These are phyloP conservation scores for Nomia melanderi DNA, from an alignment of 1,140 invertebrate genomes.

Conservation along the genomic window DNA sequence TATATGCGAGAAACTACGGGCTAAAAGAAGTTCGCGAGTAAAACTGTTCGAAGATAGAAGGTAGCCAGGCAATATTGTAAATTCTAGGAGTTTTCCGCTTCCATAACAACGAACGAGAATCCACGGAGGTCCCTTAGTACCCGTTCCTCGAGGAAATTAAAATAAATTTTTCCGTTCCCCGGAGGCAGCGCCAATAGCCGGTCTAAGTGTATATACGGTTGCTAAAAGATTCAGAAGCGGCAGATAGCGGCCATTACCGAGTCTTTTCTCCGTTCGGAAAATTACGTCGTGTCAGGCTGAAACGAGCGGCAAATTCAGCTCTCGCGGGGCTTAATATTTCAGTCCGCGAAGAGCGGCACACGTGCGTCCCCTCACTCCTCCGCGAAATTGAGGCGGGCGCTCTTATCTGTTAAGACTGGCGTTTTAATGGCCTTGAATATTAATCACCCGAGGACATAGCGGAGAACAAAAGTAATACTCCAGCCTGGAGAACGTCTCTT, in stretches of 20 bases:
- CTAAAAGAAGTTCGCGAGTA: too few species aligned
- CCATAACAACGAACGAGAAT: background rate
- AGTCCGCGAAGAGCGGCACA: background rate
- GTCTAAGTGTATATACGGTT: background rate
- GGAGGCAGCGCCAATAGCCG: background rate
- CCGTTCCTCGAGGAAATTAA: background rate
- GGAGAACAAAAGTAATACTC: too few species aligned
- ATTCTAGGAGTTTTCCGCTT: too few species aligned
- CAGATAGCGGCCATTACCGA: background rate
- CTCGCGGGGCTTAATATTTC: slow-evolving; percentile 17
- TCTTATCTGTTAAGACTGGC: background rate
- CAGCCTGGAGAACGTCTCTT: too few species aligned
- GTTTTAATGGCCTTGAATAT: background rate
- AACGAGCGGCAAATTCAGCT: background rate
- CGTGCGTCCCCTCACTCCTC: background rate
- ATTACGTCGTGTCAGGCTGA: slow-evolving; percentile 6
- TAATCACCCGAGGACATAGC: too few species aligned
- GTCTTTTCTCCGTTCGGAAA: background rate
- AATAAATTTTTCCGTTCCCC: background rate
- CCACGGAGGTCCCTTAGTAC: background rate
- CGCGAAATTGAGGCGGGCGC: slow-evolving; percentile 17
- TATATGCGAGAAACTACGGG: too few species aligned
- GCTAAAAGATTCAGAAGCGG: background rate
- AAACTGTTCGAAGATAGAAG: too few species aligned
- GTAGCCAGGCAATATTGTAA: too few species aligned